Conservation (phyloP, 2,797 vertebrate genomes). For the Chelon auratus region DNA sequence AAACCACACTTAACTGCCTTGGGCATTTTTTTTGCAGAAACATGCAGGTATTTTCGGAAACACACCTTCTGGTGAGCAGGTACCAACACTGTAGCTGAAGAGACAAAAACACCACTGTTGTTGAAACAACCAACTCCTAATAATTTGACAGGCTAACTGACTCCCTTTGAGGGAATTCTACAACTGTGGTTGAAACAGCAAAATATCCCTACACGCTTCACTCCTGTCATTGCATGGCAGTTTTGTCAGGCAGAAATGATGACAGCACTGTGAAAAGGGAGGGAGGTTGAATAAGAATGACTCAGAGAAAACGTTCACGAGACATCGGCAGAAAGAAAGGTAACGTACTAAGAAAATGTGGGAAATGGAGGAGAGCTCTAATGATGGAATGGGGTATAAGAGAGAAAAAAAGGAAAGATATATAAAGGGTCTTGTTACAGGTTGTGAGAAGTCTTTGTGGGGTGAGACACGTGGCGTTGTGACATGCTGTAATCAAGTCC, state of each 20-base stretch:
- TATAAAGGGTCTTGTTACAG: slow-evolving; percentile 59
- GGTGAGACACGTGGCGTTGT: slow-evolving; percentile 35
- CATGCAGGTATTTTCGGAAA: neutral
- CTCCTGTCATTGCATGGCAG: slow-evolving; percentile 23
- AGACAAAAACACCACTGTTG: neutral
- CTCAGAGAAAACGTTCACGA: neutral
- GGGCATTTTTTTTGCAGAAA: neutral
- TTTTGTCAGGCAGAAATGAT: slow-evolving; percentile 5
- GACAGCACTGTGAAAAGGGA: neutral
- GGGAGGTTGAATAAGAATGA: neutral
- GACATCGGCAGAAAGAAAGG: neutral
- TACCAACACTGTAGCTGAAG: neutral
- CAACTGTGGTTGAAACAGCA: slow-evolving; percentile 20
- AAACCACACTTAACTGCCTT: too few relatives aligned
- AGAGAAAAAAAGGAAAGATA: slow-evolving; percentile 29
- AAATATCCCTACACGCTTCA: slow-evolving; percentile 22
- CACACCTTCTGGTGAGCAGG: neutral
- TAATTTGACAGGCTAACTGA: slow-evolving; percentile 22
- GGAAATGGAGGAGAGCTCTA: slow-evolving; percentile 4
- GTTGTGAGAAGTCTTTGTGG: slow-evolving; percentile 50
- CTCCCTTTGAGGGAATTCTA: slow-evolving; percentile 15
- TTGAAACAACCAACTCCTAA: neutral
- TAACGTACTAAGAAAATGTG: neutral
- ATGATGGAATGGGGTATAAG: slow-evolving; percentile 10
- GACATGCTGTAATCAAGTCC: slow-evolving; percentile 81